phyloP scores from a whole-genome alignment of 2,113 vertebrate genomes.

The Delphinus delphis region DNA sequence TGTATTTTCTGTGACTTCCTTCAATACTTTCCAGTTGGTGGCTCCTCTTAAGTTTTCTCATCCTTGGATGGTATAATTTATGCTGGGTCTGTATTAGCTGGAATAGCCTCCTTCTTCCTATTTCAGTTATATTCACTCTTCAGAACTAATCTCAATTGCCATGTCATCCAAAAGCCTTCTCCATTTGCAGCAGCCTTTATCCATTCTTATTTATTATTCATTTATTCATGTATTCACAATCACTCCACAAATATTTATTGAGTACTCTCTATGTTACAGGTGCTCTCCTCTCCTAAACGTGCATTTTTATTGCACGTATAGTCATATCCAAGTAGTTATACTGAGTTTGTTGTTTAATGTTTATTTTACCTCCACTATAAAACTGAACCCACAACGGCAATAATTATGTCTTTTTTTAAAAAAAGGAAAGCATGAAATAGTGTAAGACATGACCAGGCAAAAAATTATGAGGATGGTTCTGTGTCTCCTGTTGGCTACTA shows the following conservation, averaged over 20 bases:
- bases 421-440: neutral
- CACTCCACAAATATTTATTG: neutral
- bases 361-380: neutral
- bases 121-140: slow-evolving; percentile 6
- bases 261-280: neutral
- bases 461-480: neutral
- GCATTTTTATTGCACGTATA: neutral
- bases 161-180: neutral
- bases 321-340: neutral
- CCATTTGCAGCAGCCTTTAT: neutral
- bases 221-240: neutral
- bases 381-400: neutral
- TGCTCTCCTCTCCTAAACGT: neutral
- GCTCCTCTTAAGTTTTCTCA: neutral
- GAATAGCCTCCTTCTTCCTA: neutral
- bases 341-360: neutral
- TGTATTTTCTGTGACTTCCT: neutral
- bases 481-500: neutral
- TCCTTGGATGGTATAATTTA: neutral
- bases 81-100: neutral
- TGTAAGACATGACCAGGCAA: neutral
- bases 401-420: neutral
- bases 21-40: neutral
- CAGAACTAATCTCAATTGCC: neutral
- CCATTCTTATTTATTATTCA: neutral